These are phyloP conservation scores for Phyllostomus hastatus DNA, from an alignment of 2,113 vertebrate genomes.

Conservation along the genomic window DNA sequence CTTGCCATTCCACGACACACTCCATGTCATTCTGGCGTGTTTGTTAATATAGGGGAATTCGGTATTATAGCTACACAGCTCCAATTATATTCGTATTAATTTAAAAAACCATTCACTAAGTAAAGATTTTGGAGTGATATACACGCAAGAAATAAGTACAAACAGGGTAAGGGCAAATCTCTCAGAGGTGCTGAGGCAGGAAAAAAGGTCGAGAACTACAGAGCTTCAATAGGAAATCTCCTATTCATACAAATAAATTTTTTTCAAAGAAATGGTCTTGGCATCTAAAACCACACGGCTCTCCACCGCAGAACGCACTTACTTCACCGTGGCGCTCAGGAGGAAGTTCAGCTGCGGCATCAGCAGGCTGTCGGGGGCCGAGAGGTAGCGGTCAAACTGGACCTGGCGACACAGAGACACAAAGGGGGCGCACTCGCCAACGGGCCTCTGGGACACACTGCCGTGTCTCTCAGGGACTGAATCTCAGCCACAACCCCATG, in stretches of 20 bases:
- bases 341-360: constrained; percentile 97
- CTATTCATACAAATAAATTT: background rate
- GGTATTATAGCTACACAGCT: background rate
- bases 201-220: background rate
- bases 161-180: background rate
- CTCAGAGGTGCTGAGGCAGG: background rate
- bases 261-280: background rate
- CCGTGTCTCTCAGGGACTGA: background rate
- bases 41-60: background rate
- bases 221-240: background rate
- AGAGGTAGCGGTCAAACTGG: constrained; percentile 97
- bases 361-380: constrained; percentile 92
- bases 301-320: constrained; percentile 75
- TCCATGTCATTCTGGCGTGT: background rate
- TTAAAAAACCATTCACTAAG: background rate
- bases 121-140: background rate
- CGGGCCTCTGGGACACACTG: background rate
- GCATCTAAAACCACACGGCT: background rate
- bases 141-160: background rate
- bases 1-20: background rate
- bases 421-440: background rate
- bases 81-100: background rate
- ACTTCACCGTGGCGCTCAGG: constrained; percentile 96
- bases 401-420: constrained; percentile 79
- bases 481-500: background rate